Conservation (phyloP, 2,797 vertebrate species). For the Dryobates pubescens region DNA sequence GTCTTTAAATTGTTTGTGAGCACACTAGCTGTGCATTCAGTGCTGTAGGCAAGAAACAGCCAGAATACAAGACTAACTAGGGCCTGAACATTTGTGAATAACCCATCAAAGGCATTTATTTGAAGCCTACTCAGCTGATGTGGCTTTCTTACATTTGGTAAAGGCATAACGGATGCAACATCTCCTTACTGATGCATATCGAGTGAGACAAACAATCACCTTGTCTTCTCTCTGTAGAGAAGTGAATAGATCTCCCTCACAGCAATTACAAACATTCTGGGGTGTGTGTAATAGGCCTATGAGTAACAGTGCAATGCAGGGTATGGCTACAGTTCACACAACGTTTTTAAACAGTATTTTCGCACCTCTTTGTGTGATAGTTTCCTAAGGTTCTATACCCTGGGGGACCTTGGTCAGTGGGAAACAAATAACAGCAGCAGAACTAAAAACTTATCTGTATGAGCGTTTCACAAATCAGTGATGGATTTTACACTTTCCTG, state of each 20-base stretch:
- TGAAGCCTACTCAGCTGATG: not conserved
- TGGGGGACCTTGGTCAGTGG: not conserved
- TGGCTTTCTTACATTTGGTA: not conserved
- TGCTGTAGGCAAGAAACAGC: not conserved
- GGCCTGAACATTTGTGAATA: slow-evolving; percentile 11
- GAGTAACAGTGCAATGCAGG: not conserved
- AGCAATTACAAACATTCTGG: not conserved
- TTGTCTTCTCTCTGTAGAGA: not conserved
- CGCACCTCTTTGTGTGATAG: not conserved
- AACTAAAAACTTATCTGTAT: not conserved
- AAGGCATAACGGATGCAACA: not conserved
- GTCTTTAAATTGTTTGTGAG: slow-evolving; percentile 31
- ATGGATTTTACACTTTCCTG: slow-evolving; percentile 12
- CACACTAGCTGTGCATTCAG: not conserved
- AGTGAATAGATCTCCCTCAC: not conserved
- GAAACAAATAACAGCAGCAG: not conserved
- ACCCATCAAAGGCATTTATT: slow-evolving; percentile 10
- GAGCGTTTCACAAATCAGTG: not conserved
- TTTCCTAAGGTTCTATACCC: not conserved
- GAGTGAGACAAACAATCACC: not conserved
- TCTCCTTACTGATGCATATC: not conserved
- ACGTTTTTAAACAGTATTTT: slow-evolving; percentile 26
- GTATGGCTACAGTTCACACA: not conserved
- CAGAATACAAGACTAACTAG: not conserved
- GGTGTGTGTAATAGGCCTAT: not conserved